Evolutionary conservation across 2,113 vertebrate species (phyloP), one percentile per base, ranked within the genome.

Genomic region (Dunckerocampus dactyliophorus): DNA sequence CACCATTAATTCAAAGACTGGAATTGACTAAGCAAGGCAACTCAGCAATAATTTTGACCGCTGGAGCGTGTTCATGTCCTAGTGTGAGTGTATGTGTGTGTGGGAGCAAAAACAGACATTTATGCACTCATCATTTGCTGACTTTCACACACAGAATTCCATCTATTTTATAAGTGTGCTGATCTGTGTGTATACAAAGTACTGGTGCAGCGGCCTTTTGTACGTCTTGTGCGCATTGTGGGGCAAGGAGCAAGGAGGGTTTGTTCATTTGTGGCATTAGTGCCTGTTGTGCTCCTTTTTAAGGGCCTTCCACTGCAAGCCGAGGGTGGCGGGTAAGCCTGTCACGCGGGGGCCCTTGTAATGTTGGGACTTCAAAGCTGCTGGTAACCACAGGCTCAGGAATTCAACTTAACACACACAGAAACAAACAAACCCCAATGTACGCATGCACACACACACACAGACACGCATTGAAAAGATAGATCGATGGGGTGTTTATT

Each of bases 271-370:
- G 14, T 72, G 71, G 72, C 72, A 73, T 85, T 77, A 87, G 81
- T 81, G 79, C 65, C 65, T 86, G 83, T 90, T 90, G 79, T 84
- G 88, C 89, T 88, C 85, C 77, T 86, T 79, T 89, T 86, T 85
- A 86, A 87, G 76, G 72, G 50, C 76, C 81, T 81, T 89, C 78
- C 75, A 80, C 54, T 62, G 62, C 58, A 68, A 72, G 63, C 70
- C 46, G 68, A 71, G 78, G 80, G 69, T 79, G 68, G 65, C 20
- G 82, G 76, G 69, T 84, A 71, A 79, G 74, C 75, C 72, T 77
- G 77, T 82, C 82, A 73, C 76, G 81, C 72, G 58, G 17, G 71
- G 70, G 73, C 71, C 77, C 71, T 71, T 66, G 70, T 79, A 62
- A 72, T 83, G 77, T 63, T 84, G 63, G 70, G 71, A 88, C 86